phyloP scores from a whole-genome alignment of 1,140 invertebrate genomes.

The Palaemon carinicauda region DNA sequence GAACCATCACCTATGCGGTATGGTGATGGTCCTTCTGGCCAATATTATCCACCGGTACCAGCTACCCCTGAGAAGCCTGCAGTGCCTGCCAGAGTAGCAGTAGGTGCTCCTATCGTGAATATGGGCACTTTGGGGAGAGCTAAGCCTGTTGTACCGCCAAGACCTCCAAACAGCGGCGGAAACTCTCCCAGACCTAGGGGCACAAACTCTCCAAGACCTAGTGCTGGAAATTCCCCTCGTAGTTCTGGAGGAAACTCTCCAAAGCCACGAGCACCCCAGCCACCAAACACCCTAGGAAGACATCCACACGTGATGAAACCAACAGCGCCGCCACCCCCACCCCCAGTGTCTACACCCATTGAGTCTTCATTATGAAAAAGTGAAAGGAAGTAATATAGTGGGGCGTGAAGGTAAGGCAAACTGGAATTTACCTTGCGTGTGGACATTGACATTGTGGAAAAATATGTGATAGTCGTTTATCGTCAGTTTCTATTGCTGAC shows the following conservation, averaged over 20 bases:
- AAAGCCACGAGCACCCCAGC: conserved; percentile 40
- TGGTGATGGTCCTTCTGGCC: background rate
- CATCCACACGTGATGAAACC: conserved; percentile 27
- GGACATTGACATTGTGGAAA: background rate
- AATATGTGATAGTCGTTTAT: background rate
- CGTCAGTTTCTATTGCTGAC: background rate
- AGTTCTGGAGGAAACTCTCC: conserved; percentile 29
- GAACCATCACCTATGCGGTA: background rate
- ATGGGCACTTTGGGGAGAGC: conserved; percentile 37
- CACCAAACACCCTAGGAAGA: conserved; percentile 12
- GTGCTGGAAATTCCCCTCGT: no score
- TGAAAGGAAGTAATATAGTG: no score
- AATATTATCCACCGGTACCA: conserved; percentile 39
- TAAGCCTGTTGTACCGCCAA: conserved; percentile 41
- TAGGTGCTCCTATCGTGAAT: conserved; percentile 4
- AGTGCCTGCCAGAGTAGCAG: conserved; percentile 41
- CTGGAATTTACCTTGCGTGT: no score
- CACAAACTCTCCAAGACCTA: background rate
- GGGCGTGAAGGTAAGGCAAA: no score
- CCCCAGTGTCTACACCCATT: conserved; percentile 39
- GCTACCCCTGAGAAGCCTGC: conserved; percentile 41
- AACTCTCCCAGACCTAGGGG: background rate
- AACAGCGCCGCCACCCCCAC: conserved; percentile 32
- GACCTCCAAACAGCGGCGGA: background rate
- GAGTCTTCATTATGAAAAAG: conserved; percentile 36